These are phyloP conservation scores for Drosophila oshimai DNA, from an alignment of 1,140 invertebrate genomes.

Conservation along the genomic window DNA sequence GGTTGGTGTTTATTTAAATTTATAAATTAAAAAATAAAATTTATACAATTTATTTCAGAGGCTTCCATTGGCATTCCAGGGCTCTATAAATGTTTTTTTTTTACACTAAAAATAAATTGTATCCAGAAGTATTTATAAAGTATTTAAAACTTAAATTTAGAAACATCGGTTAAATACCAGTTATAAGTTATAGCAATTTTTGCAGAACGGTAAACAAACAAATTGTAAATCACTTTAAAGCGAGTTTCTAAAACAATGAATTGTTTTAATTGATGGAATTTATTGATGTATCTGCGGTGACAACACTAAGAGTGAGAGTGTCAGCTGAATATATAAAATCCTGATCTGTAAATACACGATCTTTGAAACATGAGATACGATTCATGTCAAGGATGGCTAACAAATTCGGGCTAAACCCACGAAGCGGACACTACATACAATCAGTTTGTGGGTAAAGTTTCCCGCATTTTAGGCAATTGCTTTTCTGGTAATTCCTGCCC, in stretches of 20 bases:
- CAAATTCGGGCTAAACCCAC: neutral
- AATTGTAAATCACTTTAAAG: neutral
- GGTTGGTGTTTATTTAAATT: too few relatives aligned
- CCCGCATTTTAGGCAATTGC: neutral
- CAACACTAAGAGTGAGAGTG: neutral
- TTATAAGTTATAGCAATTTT: neutral
- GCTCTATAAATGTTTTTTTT: too few relatives aligned
- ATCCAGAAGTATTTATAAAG: too few relatives aligned
- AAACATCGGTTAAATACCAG: too few relatives aligned
- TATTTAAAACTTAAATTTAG: too few relatives aligned
- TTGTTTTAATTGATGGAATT: neutral
- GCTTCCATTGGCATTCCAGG: too few relatives aligned
- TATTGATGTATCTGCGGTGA: neutral
- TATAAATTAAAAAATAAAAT: too few relatives aligned
- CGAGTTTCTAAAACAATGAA: neutral
- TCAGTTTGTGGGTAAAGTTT: neutral
- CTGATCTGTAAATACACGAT: too few relatives aligned
- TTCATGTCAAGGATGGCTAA: neutral
- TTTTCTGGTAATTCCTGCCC: slow-evolving; percentile 4
- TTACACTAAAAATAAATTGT: too few relatives aligned
- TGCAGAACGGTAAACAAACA: neutral
- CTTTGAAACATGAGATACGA: too few relatives aligned
- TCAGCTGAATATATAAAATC: too few relatives aligned
- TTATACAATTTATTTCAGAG: too few relatives aligned
- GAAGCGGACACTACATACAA: neutral